A percentile compares a stretch with the other conserved stretches of the same genome.
These are phyloP conservation scores for Lutjanus erythropterus DNA, from an alignment of 2,113 vertebrate genomes.

Conservation along the genomic window DNA sequence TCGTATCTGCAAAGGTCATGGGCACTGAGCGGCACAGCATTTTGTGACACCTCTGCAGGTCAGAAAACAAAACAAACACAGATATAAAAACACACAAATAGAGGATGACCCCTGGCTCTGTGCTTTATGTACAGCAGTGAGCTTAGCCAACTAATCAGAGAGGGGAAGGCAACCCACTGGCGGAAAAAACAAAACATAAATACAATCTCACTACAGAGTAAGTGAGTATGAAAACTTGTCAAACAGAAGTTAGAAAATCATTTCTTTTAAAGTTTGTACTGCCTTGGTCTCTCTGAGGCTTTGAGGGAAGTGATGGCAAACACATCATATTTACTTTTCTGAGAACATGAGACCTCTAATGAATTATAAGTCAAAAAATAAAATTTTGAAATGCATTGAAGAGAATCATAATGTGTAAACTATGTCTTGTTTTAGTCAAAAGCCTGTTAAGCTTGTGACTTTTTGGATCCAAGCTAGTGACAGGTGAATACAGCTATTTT, in stretches of 20 bases:
- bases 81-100: neutral
- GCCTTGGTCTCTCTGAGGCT: neutral
- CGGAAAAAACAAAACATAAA: neutral
- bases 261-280: too few species aligned
- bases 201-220: neutral
- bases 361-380: neutral
- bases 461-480: neutral
- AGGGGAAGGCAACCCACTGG: neutral
- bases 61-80: constrained; percentile 7
- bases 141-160: neutral
- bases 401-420: neutral
- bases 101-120: too few species aligned
- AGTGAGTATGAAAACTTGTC: neutral
- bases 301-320: neutral
- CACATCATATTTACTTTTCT: neutral
- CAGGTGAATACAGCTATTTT: too few species aligned
- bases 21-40: neutral
- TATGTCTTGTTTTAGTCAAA: neutral
- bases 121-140: constrained; percentile 8
- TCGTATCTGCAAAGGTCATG: constrained; percentile 21
- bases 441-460: neutral
- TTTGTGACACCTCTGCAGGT: constrained; percentile 10
- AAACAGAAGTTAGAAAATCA: neutral
- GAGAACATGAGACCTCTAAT: neutral
- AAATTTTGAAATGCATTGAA: neutral